phyloP scores from a whole-genome alignment of 2,797 vertebrate species.

The Ficedula albicollis region DNA sequence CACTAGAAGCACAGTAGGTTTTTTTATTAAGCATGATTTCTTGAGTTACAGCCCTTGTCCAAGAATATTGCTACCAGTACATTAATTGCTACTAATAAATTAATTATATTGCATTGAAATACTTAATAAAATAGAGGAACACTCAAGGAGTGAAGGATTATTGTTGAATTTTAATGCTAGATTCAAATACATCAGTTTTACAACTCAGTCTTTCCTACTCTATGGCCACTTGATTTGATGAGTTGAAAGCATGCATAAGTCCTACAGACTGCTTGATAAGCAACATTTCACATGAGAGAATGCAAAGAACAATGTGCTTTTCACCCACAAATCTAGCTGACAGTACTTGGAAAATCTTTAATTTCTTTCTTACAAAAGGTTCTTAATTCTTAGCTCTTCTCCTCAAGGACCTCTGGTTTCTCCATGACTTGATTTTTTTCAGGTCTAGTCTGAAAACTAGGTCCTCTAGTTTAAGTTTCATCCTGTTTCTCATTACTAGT shows the following conservation, averaged over 20 bases:
- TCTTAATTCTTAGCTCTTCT: constrained; percentile 49
- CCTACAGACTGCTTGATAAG: constrained; percentile 49
- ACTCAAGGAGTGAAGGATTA: constrained; percentile 34
- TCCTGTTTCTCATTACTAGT: constrained; percentile 46
- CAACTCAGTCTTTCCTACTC: constrained; percentile 28
- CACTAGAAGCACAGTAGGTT: neutral
- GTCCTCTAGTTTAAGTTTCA: constrained; percentile 50
- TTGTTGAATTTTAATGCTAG: constrained; percentile 59
- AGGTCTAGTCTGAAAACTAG: neutral
- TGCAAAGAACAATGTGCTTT: constrained; percentile 46
- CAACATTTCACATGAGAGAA: constrained; percentile 35
- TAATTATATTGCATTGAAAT: constrained; percentile 59
- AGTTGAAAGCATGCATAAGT: constrained; percentile 37
- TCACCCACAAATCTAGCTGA: constrained; percentile 59
- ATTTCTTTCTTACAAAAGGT: constrained; percentile 52
- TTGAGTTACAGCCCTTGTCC: constrained; percentile 19
- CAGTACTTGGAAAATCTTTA: constrained; percentile 41
- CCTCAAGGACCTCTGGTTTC: neutral
- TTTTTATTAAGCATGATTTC: constrained; percentile 15
- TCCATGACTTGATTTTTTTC: neutral
- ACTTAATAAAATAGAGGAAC: constrained; percentile 45
- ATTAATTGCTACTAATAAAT: constrained; percentile 60
- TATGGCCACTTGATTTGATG: constrained; percentile 66
- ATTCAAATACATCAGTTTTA: constrained; percentile 59
- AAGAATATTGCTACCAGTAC: constrained; percentile 23